Conservation (phyloP, 2,888 invertebrate genomes). For the Zele albiditarsus region DNA sequence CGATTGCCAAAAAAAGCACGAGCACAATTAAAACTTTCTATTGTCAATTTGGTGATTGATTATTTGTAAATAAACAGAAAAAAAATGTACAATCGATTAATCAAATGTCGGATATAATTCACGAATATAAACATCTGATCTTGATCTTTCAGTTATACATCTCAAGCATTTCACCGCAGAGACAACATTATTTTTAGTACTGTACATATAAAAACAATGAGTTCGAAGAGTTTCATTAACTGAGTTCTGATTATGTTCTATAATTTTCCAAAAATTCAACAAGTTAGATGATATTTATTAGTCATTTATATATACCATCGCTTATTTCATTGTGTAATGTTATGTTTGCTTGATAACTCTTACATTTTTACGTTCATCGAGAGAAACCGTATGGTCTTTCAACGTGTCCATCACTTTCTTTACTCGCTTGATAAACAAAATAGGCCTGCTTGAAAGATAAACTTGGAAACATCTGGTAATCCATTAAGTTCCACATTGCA, state of each 20-base stretch:
- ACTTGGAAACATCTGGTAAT: slow-evolving; percentile 62
- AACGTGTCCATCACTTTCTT: slow-evolving; percentile 62
- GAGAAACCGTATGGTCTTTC: slow-evolving; percentile 54
- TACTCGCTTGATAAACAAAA: slow-evolving; percentile 64
- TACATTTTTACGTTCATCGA: background rate
- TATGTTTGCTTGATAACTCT: background rate
- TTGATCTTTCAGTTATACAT: background rate
- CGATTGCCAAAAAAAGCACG: slow-evolving; percentile 66
- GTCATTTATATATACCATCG: background rate
- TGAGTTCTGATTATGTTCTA: background rate
- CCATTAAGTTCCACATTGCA: slow-evolving; percentile 62
- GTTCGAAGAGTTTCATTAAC: background rate
- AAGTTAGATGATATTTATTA: background rate
- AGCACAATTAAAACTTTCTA: slow-evolving; percentile 67
- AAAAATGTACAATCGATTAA: slow-evolving; percentile 12
- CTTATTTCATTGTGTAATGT: background rate
- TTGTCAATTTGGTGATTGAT: slow-evolving; percentile 70
- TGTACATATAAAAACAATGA: background rate
- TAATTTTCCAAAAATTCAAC: background rate
- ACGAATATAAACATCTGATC: background rate
- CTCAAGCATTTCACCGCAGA: background rate
- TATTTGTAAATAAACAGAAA: slow-evolving; percentile 58
- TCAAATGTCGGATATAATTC: background rate
- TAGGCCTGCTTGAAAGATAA: slow-evolving; percentile 62
- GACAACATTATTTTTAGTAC: background rate